Base-by-base conservation (phyloP, 2,113 vertebrate genomes). In the Lates calcarifer region DNA sequence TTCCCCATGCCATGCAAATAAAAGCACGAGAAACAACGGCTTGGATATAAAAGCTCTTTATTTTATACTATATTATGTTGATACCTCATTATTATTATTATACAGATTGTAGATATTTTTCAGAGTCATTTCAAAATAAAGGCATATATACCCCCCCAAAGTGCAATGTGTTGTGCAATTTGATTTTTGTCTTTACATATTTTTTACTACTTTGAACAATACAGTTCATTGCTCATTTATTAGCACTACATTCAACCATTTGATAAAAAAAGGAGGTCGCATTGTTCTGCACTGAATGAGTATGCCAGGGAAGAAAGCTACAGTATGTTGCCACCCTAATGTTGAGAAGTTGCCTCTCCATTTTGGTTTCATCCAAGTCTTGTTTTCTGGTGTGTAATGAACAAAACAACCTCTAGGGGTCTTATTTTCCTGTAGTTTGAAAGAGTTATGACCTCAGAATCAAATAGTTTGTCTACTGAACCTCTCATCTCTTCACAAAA, bases 51-150 rank as follows among this genome's bases (percentile, higher is more conserved):
- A 56, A 17, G 12, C 5, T 64, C 72, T 82, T 79, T 45, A 62
- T 84, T 82, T 76, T 51, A 61, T 74, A n/a, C n/a, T n/a, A 87
- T 35, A 76, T 37, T 29, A 65, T 43, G 45, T 45, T 65, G 20
- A 66, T 39, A 26, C 1, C 2, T 63, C 29, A 58, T 82, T 65
- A 81, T 47, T 13, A 49, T 49, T 37, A 43, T 73, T 7, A 39
- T 22, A 31, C 24, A 51, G 57, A 79, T 31, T 84, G 14, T 74
- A 82, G 60, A 81, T 79, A 66, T 78, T 64, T 79, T 87, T 87
- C 76, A 64, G 39, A 74, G 33, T 66, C 26, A 74, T 84, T 85
- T 81, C 17, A 79, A 81, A 92, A 90, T 92, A 90, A 90, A 92
- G 76, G 18, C 22, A 56, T 22, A 26, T 69, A 15, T 22, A n/a